phyloP scores from a whole-genome alignment of 2,888 invertebrate genomes.

The Chironomus tentans region DNA sequence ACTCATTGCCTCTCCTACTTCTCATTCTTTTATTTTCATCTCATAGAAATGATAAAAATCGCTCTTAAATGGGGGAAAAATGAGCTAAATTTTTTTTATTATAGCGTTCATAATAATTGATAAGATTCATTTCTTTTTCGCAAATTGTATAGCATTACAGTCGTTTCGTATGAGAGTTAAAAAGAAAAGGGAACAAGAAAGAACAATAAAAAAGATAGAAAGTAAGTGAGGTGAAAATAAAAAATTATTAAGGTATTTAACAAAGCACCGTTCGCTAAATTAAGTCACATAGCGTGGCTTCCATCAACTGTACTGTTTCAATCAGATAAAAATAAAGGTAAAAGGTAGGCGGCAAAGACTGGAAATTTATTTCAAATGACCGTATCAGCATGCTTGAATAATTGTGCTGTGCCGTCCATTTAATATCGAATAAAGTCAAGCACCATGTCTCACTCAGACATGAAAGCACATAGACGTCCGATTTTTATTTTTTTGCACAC shows the following conservation, averaged over 20 bases:
- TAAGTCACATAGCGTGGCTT: background rate
- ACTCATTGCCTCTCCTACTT: too few relatives aligned
- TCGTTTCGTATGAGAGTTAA: background rate
- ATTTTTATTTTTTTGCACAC: too few relatives aligned
- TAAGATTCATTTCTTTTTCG: background rate
- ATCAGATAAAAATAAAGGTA: background rate
- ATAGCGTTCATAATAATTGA: background rate
- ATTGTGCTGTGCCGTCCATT: too few relatives aligned
- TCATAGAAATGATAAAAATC: background rate
- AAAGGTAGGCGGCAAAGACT: background rate
- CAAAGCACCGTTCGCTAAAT: background rate
- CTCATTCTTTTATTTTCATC: too few relatives aligned
- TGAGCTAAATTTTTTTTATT: background rate
- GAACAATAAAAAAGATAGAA: background rate
- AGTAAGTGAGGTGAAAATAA: conserved; percentile 10
- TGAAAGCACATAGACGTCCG: too few relatives aligned
- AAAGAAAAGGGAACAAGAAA: background rate
- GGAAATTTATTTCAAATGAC: background rate
- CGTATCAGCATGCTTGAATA: background rate
- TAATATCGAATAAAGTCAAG: too few relatives aligned
- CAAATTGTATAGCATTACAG: background rate
- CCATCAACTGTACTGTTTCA: background rate
- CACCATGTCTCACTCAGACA: too few relatives aligned
- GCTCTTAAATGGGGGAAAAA: background rate
- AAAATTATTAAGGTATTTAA: background rate